Evolutionary conservation across 1,140 invertebrate genomes (phyloP).

Genomic region (Arctopsyche grandis): DNA sequence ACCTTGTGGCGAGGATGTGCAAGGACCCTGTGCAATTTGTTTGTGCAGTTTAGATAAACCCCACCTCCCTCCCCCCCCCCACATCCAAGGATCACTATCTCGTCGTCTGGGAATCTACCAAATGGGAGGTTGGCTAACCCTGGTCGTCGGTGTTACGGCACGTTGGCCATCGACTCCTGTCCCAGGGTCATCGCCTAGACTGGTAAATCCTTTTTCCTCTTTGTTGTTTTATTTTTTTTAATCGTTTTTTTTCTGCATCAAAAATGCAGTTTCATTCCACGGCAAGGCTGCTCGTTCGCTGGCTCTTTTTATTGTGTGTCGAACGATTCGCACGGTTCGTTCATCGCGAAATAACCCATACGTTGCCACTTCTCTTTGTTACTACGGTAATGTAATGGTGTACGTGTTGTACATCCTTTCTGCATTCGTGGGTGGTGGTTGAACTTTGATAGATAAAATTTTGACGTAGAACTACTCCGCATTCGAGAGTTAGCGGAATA

Average conservation of each 20-base stretch:
- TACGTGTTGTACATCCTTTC: not conserved
- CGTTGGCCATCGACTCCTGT: not conserved
- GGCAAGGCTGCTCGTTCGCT: not conserved
- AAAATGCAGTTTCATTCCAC: constrained; percentile 27
- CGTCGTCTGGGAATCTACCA: constrained; percentile 15
- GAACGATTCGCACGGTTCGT: constrained; percentile 12
- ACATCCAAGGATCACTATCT: not conserved
- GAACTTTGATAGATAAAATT: too few relatives aligned
- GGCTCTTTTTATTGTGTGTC: not conserved
- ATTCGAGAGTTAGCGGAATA: too few relatives aligned
- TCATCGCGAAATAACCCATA: constrained; percentile 1
- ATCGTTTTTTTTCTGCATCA: not conserved
- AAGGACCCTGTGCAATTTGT: not conserved
- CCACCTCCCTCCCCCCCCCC: too few relatives aligned
- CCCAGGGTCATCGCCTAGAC: constrained; percentile 3
- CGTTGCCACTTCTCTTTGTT: not conserved
- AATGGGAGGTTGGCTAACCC: not conserved
- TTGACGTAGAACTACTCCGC: too few relatives aligned
- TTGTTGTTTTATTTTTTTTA: not conserved
- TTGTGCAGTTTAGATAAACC: not conserved
- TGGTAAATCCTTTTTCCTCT: not conserved
- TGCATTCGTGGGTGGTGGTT: too few relatives aligned
- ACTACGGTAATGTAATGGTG: not conserved
- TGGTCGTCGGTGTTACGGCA: not conserved
- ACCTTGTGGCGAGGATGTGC: constrained; percentile 1